Conservation (phyloP, 2,888 invertebrate species). For the Acleris laterana region DNA sequence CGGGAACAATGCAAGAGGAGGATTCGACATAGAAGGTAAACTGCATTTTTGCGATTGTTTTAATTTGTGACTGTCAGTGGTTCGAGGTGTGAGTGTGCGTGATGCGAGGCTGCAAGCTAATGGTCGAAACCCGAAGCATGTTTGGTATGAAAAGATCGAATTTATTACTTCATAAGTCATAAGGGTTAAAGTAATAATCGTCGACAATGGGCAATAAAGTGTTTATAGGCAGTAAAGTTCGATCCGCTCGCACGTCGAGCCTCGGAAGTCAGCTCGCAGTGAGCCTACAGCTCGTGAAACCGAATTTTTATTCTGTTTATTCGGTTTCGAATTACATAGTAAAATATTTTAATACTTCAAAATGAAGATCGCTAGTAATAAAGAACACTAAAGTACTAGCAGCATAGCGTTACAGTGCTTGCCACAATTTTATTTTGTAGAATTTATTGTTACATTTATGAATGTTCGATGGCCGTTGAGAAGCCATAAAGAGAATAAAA, state of each 20-base stretch:
- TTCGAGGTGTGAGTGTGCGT: conserved; percentile 6
- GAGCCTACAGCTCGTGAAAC: conserved; percentile 27
- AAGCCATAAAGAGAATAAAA: conserved; percentile 21
- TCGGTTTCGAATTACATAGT: conserved; percentile 41
- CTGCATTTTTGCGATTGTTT: conserved; percentile 21
- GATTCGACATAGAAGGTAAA: conserved; percentile 4
- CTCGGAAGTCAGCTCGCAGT: conserved; percentile 60
- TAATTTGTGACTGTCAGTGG: conserved; percentile 23
- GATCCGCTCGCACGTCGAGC: conserved; percentile 70
- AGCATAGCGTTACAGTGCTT: conserved; percentile 1
- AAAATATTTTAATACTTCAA: conserved; percentile 25
- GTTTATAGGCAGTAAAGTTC: conserved; percentile 82
- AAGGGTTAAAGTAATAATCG: conserved; percentile 83
- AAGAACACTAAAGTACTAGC: conserved; percentile 6
- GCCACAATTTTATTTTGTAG: conserved; percentile 8
- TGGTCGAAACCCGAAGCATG: conserved; percentile 58
- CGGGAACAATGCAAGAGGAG: conserved; percentile 6
- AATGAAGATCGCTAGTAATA: conserved; percentile 24
- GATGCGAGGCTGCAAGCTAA: conserved; percentile 53
- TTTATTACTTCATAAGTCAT: conserved; percentile 84
- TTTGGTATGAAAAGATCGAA: conserved; percentile 73
- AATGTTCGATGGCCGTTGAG: conserved; percentile 25
- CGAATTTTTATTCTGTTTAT: conserved; percentile 46
- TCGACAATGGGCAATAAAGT: conserved; percentile 83
- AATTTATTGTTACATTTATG: conserved; percentile 30